Percentiles rank a stretch among this genome's conserved stretches.
phyloP scores from a whole-genome alignment of 53 echinoderm and acorn worm genomes.

The Astropecten irregularis region DNA sequence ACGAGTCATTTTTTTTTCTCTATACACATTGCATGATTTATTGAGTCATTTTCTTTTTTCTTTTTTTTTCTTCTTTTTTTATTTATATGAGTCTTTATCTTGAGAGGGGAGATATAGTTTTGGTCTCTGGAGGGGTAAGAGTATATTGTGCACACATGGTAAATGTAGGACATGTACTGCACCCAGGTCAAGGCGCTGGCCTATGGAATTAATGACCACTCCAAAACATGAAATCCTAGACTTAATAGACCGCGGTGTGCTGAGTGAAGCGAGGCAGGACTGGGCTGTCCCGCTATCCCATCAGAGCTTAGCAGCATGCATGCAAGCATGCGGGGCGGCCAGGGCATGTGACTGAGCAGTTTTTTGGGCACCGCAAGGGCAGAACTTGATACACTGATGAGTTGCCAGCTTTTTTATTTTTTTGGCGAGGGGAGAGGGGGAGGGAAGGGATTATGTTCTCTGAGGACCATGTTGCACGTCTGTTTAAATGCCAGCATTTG shows the following conservation, averaged over 20 bases:
- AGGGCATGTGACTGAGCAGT: no score
- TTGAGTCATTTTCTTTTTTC: background rate
- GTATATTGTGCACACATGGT: slow-evolving; percentile 5
- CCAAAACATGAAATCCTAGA: slow-evolving; percentile 53
- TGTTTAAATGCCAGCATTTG: no score
- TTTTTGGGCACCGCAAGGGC: no score
- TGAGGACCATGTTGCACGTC: no score
- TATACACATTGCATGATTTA: slow-evolving; percentile 35
- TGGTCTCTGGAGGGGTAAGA: slow-evolving; percentile 1
- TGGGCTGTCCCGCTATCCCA: background rate
- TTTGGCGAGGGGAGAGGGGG: background rate
- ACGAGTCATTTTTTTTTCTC: slow-evolving; percentile 36
- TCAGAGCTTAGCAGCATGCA: no score
- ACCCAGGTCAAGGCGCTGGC: slow-evolving; percentile 39
- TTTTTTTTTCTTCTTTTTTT: background rate
- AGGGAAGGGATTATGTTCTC: background rate
- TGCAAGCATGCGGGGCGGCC: no score
- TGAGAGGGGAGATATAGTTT: slow-evolving; percentile 13
- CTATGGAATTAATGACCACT: slow-evolving; percentile 53
- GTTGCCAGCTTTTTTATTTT: no score
- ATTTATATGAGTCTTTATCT: no score
- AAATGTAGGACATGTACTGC: slow-evolving; percentile 30
- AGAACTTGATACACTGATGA: slow-evolving; percentile 34
- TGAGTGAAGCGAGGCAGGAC: slow-evolving; percentile 48
- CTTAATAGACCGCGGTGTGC: slow-evolving; percentile 47